phyloP scores from a whole-genome alignment of 53 echinoderm and acorn worm species.

The Echinarachnius parma region DNA sequence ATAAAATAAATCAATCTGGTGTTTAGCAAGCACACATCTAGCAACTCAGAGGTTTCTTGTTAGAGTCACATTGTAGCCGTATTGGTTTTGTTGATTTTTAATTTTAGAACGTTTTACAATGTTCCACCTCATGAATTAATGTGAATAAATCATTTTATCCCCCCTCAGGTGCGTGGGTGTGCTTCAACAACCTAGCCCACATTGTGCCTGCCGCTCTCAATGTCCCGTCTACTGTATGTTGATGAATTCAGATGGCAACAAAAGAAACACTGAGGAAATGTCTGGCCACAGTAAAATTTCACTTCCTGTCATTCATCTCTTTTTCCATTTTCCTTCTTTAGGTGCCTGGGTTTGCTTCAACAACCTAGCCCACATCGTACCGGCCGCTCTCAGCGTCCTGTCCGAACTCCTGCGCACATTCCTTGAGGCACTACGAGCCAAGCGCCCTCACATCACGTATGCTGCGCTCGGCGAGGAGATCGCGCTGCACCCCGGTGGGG shows the following conservation, averaged over 20 bases:
- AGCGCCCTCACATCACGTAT: constrained; percentile 66
- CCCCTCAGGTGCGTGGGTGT: constrained; percentile 79
- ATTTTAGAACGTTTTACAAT: too few species aligned
- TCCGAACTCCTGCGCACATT: constrained; percentile 71
- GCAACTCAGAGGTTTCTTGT: too few species aligned
- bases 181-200: constrained; percentile 86
- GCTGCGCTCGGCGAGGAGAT: constrained; percentile 78
- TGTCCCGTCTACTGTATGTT: constrained; percentile 58
- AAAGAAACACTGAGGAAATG: too few species aligned
- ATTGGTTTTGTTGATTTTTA: too few species aligned
- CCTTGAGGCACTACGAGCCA: constrained; percentile 63
- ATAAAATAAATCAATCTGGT: too few species aligned
- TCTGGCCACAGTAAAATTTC: neutral
- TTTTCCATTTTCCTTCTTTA: constrained; percentile 11
- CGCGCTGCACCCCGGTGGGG: constrained; percentile 65
- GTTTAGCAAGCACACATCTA: too few species aligned
- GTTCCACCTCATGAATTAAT: too few species aligned
- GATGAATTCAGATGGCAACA: too few species aligned
- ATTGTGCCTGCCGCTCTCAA: constrained; percentile 78
- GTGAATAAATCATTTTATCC: neutral
- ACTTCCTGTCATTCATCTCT: neutral
- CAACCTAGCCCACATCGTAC: constrained; percentile 76
- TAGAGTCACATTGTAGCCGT: too few species aligned
- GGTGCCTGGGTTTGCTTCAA: constrained; percentile 98
- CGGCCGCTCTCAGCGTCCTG: constrained; percentile 76